Evolutionary conservation across 2,888 invertebrate genomes (phyloP).

Genomic region (Xanthorhoe designata): DNA sequence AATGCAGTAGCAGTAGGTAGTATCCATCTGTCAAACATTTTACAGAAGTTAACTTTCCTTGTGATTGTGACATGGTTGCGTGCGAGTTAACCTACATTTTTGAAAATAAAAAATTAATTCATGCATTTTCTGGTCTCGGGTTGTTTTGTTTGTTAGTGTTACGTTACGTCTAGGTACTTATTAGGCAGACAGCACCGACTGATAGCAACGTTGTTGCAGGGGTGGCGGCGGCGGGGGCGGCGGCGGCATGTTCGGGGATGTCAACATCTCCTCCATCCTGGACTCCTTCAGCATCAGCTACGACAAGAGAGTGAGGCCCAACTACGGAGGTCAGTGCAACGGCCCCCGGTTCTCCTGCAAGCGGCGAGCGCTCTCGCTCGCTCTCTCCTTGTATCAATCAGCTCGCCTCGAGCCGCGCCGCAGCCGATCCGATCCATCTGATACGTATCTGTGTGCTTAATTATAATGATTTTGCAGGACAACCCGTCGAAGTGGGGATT

Average conservation of each 20-base stretch:
- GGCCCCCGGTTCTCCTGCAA: not conserved
- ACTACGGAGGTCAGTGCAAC: constrained; percentile 92
- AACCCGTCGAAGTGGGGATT: constrained; percentile 93
- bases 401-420: constrained; percentile 6
- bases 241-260: constrained; percentile 92
- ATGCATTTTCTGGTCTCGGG: too few species aligned
- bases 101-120: too few species aligned
- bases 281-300: constrained; percentile 97
- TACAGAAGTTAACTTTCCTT: too few species aligned
- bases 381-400: not conserved
- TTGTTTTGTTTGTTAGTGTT: too few species aligned
- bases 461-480: constrained; percentile 82
- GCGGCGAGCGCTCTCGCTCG: constrained; percentile 1
- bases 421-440: constrained; percentile 16
- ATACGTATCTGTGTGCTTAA: constrained; percentile 32
- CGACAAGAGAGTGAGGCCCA: constrained; percentile 98
- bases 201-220: constrained; percentile 65
- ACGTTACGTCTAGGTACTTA: too few species aligned
- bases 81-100: too few species aligned
- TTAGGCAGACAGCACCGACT: too few species aligned
- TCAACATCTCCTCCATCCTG: constrained; percentile 96
- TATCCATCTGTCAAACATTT: too few species aligned
- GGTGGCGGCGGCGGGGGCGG: constrained; percentile 86
- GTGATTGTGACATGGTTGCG: too few species aligned
- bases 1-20: too few species aligned